Percentiles rank a stretch among this genome's conserved stretches.
Conservation (phyloP, 2,113 vertebrate genomes). For the Python bivittatus region DNA sequence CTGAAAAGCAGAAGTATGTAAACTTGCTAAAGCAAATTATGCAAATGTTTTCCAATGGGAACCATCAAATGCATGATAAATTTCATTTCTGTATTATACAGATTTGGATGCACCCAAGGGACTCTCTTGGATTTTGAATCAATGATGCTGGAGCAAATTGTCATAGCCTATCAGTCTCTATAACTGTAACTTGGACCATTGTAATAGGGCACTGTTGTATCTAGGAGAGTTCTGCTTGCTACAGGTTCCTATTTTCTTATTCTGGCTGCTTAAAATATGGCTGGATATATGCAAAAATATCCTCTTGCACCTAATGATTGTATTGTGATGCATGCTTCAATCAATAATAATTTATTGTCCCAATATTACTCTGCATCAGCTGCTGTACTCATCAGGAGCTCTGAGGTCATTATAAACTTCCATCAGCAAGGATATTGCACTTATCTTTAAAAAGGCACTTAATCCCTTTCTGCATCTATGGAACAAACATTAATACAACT, state of each 20-base stretch:
- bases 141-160: neutral
- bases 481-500: slow-evolving; percentile 6
- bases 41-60: neutral
- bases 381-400: neutral
- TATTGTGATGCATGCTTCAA: slow-evolving; percentile 7
- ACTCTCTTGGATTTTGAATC: neutral
- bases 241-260: neutral
- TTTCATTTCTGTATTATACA: neutral
- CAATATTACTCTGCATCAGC: neutral
- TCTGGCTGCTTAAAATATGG: neutral
- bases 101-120: neutral
- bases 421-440: slow-evolving; percentile 9
- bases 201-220: neutral
- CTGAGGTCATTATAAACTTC: slow-evolving; percentile 10
- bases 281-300: neutral
- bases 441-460: slow-evolving; percentile 27
- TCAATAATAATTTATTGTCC: slow-evolving; percentile 18
- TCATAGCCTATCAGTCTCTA: neutral
- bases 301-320: neutral
- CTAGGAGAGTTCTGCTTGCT: neutral
- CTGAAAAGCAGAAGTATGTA: neutral
- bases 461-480: slow-evolving; percentile 15
- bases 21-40: neutral
- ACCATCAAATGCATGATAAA: neutral
- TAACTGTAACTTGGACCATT: neutral